Base-by-base conservation (phyloP, 2,888 invertebrate genomes). In the Nycteola revayana region DNA sequence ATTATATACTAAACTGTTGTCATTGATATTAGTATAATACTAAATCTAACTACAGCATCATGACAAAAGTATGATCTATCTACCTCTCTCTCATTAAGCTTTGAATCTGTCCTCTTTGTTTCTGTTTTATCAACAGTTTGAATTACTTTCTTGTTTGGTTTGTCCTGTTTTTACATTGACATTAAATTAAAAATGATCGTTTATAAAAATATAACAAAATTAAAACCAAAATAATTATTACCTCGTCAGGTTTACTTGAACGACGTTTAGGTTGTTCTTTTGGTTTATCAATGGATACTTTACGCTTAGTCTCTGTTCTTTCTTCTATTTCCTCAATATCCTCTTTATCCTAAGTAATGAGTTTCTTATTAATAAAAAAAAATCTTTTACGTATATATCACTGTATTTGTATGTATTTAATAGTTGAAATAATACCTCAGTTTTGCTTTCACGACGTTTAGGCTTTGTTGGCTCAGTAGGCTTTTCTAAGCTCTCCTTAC, bases 401-500 rank as follows among this genome's bases (percentile, higher is more conserved):
- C n/a, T n/a, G n/a, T n/a, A n/a, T n/a, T n/a, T 14, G 5, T 14
- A 3, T 14, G 14, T 14, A 14, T 14, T 3, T 3, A 10, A 21
- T 6, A 24, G 25, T 20, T 26, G 22, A 29, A 42, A 31, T 28
- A 36, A 42, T 78, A 80, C 81, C 80, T 78, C 64, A 31, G 60
- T 66, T 47, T 68, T 65, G 41, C 66, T 75, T 42, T 63, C 54
- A 31, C 69, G 69, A 24, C 72, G 65, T 41, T 46, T 62, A 6
- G 56, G 48, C 22, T 47, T 40, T 31, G 38, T 36, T n/a, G 48
- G 42, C 21, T 62, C 60, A 14, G 47, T 57, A 28, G 41, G 36
- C 30, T 41, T 55, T 11, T 74, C 71, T 46, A 79, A 54, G 38
- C 66, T 77, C 44, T 65, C 47, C 42, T 74, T 77, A 54, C 63